These are phyloP conservation scores for Maniola hyperantus DNA, from an alignment of 2,888 invertebrate species.

Conservation along the genomic window DNA sequence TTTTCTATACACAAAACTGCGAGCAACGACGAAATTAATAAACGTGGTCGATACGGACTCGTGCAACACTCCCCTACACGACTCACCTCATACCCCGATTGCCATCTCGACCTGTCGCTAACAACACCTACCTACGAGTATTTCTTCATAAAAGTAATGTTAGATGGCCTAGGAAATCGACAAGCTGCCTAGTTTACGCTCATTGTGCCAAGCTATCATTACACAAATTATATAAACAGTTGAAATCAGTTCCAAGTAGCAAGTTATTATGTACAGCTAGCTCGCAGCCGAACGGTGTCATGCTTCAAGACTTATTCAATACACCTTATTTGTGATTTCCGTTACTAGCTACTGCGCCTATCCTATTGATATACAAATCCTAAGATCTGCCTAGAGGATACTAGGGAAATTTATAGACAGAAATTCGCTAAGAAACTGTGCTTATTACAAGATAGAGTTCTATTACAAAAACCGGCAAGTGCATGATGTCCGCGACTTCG, in stretches of 20 bases:
- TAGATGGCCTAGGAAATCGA: background rate
- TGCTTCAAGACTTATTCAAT: constrained; percentile 40
- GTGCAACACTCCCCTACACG: no score
- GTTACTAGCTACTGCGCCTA: constrained; percentile 50
- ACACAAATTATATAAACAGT: constrained; percentile 33
- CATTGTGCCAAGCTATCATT: constrained; percentile 24
- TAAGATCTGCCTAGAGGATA: background rate
- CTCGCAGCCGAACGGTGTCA: constrained; percentile 34
- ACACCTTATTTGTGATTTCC: constrained; percentile 45
- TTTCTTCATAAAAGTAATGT: background rate
- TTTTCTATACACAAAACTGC: no score
- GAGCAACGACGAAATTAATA: no score
- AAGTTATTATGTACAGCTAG: constrained; percentile 40
- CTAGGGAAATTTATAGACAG: background rate
- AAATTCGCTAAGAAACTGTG: background rate
- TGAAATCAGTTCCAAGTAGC: constrained; percentile 31
- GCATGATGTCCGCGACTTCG: no score
- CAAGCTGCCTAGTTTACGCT: constrained; percentile 12
- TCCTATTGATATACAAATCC: constrained; percentile 41
- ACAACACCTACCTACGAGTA: no score
- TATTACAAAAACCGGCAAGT: no score
- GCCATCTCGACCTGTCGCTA: no score
- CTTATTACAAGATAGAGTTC: background rate
- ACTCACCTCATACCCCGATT: no score
- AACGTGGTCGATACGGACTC: no score